Evolutionary conservation across 2,888 invertebrate genomes (phyloP), one percentile per base, ranked within the genome.

Genomic region (Halictus ligatus): DNA sequence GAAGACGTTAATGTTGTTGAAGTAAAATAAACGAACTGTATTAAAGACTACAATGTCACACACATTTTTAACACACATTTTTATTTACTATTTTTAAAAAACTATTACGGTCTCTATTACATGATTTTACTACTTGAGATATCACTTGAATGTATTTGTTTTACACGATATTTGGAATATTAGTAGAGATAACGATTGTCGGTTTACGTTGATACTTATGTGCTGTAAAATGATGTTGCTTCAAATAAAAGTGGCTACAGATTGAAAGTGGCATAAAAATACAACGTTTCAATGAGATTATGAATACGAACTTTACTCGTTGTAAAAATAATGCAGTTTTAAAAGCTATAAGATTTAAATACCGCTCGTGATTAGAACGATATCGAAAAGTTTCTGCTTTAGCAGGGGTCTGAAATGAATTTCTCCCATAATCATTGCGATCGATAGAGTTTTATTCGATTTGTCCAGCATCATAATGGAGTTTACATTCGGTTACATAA

Each of bases 141-240:
- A 74, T 35, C 50, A 50, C 29, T 74, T 40, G 13, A 40, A 21
- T 50, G 50, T 75, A 75, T 75, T 75, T 75, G 54, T 40, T 75
- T 50, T 40, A 54, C 21, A 54, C 7, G 35, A 75, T 75, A n/a
- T 54, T 74, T 74, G 12, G 50, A 74, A 35, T 21, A 21, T 74
- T 74, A 74, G 50, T 35, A 35, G 35, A 74, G 21, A 67, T 67
- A 67, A 67, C 40, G 3, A 54, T 54, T 54, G 54, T n/a, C 21
- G 10, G 10, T 54, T 58, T 58, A n/a, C 58, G n/a, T 58, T 58
- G n/a, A 58, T 58, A n/a, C 58, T n/a, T 58, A 58, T n/a, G 10
- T 40, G 18, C 10, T 69, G 69, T 69, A 69, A 69, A 69, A 21
- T 69, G 43, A 43, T 43, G 40, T 40, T 71, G 40, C 43, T 71